Evolutionary conservation across 2,113 vertebrate species (phyloP), one percentile per base, ranked within the genome.

Genomic region (Ophthalmolycus amberensis): DNA sequence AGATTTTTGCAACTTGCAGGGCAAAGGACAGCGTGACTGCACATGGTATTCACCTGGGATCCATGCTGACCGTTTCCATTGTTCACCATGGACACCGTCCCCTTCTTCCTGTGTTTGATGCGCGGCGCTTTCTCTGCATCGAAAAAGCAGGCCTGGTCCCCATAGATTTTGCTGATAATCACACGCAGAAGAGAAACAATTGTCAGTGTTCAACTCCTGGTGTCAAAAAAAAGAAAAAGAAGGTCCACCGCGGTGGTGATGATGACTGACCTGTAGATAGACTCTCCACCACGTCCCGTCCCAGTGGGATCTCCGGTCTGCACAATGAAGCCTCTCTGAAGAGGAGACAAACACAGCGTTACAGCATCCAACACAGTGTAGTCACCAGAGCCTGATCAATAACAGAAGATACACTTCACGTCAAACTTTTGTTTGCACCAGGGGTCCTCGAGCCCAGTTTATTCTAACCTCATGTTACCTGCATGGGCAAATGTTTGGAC

Each of bases 51-150:
- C 58, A 99, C 98, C 97, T 99, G 98, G 87, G 98, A 99, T 72
- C 96, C 98, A 75, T 99, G 98, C 67, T 98, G 96, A 77, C 96
- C 96, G 16, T 44, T 97, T 83, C 98, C 98, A 58, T 99, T 98
- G 94, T 99, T 99, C 89, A 99, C 98, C 98, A 99, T 99, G 32
- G 98, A 99, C 20, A 99, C 97, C 0, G 96, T 99, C 65, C 98
- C 98, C 62, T 94, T 97, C 91, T 99, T 99, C 94, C 94, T 97
- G 89, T 99, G 98, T 85, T 99, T 99, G 92, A 99, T 99, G 85
- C 98, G 96, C 0, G 98, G 98, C 0, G 93, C 89, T 82, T 98
- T 99, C 91, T 99, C 98, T 9, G 91, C 88, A 34, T 99, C 98
- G 77, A 99, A 99, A 92, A 96, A 99, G 80, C 95, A 94, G 44